Conservation (phyloP, 2,797 vertebrate species). For the Hipposideros larvatus region DNA sequence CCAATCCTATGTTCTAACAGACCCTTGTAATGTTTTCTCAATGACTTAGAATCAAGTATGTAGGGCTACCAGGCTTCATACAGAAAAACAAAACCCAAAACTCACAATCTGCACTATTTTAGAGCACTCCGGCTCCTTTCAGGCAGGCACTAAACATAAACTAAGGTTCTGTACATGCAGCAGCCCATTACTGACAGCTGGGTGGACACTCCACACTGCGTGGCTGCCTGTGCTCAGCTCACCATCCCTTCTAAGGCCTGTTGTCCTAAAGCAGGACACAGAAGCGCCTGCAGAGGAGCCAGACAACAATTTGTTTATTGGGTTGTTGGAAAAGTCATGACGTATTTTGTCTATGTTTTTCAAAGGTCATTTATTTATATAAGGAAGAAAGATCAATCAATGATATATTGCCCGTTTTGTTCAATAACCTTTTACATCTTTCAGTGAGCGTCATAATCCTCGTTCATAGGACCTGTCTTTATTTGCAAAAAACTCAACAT, state of each 20-base stretch:
- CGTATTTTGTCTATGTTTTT: too few species aligned
- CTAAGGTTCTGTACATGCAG: not conserved
- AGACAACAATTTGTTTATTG: not conserved
- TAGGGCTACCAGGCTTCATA: not conserved
- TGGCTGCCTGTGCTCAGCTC: not conserved
- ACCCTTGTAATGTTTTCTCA: conserved; percentile 42
- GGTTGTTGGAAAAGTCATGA: too few species aligned
- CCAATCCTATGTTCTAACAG: not conserved
- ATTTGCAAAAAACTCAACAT: too few species aligned
- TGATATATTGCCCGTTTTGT: too few species aligned
- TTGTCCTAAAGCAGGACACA: not conserved
- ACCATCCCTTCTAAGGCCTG: not conserved
- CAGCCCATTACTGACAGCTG: not conserved
- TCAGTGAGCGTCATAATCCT: too few species aligned
- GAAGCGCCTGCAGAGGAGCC: not conserved
- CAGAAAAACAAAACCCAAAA: not conserved
- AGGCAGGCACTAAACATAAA: not conserved
- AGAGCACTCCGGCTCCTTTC: not conserved
- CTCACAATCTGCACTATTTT: not conserved
- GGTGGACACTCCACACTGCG: not conserved
- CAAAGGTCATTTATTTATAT: too few species aligned
- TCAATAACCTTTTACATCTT: too few species aligned
- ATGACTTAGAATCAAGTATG: not conserved
- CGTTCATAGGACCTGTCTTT: too few species aligned
- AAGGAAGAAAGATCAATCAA: too few species aligned